phyloP scores from a whole-genome alignment of 2,113 vertebrate species.

The Enhydra lutris region DNA sequence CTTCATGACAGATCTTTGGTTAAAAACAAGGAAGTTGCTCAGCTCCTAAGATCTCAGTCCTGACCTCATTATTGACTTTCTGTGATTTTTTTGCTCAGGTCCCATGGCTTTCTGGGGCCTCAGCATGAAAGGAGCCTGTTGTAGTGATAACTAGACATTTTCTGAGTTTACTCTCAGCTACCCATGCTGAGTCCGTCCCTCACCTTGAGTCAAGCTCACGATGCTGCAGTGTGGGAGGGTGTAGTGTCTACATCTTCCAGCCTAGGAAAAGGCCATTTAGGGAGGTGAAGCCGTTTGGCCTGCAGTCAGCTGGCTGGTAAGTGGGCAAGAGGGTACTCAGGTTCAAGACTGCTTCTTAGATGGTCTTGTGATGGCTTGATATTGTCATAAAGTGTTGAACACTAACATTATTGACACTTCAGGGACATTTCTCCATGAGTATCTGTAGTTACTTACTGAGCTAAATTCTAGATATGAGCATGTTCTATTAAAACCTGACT shows the following conservation, averaged over 20 bases:
- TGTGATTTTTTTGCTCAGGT: background rate
- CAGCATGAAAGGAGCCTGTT: background rate
- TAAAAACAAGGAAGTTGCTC: background rate
- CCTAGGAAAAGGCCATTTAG: background rate
- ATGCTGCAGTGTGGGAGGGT: accelerated
- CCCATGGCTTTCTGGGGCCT: background rate
- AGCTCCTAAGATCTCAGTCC: background rate
- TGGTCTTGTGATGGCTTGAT: background rate
- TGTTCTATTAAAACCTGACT: background rate
- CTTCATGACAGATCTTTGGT: background rate
- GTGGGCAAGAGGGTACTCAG: background rate
- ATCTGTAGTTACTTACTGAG: background rate
- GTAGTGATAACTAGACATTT: background rate
- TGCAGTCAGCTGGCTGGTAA: too few species aligned
- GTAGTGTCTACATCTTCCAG: background rate
- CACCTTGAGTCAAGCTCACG: accelerated
- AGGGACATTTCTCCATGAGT: background rate
- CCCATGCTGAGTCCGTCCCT: accelerated
- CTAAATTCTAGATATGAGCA: background rate
- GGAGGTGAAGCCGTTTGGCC: background rate
- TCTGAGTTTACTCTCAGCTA: background rate
- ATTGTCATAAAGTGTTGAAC: background rate
- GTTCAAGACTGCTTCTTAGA: background rate
- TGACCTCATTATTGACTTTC: background rate
- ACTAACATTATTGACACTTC: background rate